phyloP scores from a whole-genome alignment of 1,140 invertebrate genomes.

The Caerostris darwini region DNA sequence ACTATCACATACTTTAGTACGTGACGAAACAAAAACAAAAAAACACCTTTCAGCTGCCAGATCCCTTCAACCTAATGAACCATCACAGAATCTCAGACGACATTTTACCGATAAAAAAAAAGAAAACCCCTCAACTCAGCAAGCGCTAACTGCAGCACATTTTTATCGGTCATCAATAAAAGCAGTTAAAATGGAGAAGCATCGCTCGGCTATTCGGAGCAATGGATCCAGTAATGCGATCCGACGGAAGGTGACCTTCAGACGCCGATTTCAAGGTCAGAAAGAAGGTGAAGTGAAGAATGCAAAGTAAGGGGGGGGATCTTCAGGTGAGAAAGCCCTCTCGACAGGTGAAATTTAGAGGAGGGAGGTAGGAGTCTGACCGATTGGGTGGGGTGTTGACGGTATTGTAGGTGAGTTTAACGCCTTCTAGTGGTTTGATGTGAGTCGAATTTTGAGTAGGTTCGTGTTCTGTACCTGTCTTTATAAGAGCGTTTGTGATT shows the following conservation, averaged over 20 bases:
- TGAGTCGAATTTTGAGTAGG: background rate
- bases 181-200: slow-evolving; percentile 2
- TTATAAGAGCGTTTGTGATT: background rate
- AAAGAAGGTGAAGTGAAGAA: slow-evolving; percentile 28
- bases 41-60: background rate
- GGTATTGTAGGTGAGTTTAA: slow-evolving; percentile 23
- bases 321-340: slow-evolving; percentile 7
- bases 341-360: slow-evolving; percentile 33
- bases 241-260: slow-evolving; percentile 40
- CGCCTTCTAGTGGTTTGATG: background rate
- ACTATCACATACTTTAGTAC: background rate
- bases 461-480: background rate
- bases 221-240: background rate
- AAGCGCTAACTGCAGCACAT: background rate
- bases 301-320: background rate
- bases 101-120: background rate
- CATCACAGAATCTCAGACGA: background rate
- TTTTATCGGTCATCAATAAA: background rate
- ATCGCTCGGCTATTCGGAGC: background rate
- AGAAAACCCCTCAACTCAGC: background rate
- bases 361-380: background rate
- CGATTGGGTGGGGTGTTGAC: slow-evolving; percentile 48
- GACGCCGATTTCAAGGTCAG: slow-evolving; percentile 28
- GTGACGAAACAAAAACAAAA: background rate
- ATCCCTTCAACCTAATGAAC: background rate